A percentile compares a stretch with the other conserved stretches of the same genome.
These are phyloP conservation scores for Alsophila aescularia DNA, from an alignment of 2,888 invertebrate species.

Conservation along the genomic window DNA sequence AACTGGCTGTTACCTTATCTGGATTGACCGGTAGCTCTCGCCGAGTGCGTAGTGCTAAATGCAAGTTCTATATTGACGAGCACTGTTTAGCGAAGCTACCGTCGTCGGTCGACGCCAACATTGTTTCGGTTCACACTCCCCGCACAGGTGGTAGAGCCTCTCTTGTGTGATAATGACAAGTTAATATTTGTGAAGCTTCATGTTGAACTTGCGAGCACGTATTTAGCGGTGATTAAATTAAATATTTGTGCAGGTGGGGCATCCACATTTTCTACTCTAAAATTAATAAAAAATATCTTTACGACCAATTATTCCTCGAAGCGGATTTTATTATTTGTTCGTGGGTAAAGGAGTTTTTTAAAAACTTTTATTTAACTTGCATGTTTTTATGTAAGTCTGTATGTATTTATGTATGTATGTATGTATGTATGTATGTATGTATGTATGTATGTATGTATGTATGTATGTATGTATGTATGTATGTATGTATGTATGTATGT, in stretches of 20 bases:
- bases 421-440: no score
- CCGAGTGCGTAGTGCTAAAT: slow-evolving; percentile 26
- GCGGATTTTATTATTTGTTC: no score
- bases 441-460: no score
- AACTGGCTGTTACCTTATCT: background rate
- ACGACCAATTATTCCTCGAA: no score
- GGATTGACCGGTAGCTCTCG: slow-evolving; percentile 10
- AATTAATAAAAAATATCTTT: background rate
- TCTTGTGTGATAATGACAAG: slow-evolving; percentile 1
- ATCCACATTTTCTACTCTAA: background rate
- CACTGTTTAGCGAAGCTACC: slow-evolving; percentile 25
- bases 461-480: no score
- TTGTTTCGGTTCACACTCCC: background rate
- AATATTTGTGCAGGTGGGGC: background rate
- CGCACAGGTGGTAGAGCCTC: background rate
- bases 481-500: no score
- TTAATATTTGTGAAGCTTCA: slow-evolving; percentile 7
- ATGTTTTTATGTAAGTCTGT: no score
- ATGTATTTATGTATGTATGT: no score
- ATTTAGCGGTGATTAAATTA: background rate
- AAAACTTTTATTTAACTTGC: no score
- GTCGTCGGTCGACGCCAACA: background rate
- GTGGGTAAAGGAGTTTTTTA: no score
- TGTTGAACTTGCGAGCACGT: background rate
- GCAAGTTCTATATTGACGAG: slow-evolving; percentile 27